phyloP scores from a whole-genome alignment of 2,797 vertebrate genomes.

The Antrozous pallidus region DNA sequence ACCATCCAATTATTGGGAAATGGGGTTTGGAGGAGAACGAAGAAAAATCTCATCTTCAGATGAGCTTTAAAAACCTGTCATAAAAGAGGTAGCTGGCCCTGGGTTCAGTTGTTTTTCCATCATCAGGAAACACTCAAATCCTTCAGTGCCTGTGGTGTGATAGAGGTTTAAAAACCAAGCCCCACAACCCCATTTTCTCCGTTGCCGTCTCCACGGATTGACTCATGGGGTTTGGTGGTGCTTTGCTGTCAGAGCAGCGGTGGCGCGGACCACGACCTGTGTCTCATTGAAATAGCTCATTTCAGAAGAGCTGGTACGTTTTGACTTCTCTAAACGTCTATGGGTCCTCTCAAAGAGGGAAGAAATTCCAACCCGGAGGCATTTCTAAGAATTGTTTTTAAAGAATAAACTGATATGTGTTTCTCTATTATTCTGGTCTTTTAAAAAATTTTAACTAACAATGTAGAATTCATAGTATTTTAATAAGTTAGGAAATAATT shows the following conservation, averaged over 20 bases:
- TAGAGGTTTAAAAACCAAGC: not conserved
- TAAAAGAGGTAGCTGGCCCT: slow-evolving; percentile 3
- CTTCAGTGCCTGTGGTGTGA: not conserved
- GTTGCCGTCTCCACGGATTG: not conserved
- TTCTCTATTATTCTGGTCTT: not conserved
- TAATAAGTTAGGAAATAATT: not conserved
- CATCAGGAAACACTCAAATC: not conserved
- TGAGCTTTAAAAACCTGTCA: slow-evolving; percentile 21
- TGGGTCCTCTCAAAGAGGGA: slow-evolving; percentile 44
- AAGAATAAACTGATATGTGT: not conserved
- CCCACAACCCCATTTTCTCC: not conserved
- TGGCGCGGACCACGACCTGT: not conserved
- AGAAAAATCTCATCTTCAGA: slow-evolving; percentile 32
- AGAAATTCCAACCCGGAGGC: slow-evolving; percentile 27
- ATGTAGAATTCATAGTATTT: not conserved
- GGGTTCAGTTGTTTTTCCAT: not conserved
- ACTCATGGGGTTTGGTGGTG: not conserved
- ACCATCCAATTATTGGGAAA: slow-evolving; percentile 24
- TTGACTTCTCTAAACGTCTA: slow-evolving; percentile 44
- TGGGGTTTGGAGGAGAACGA: not conserved
- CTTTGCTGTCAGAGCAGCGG: not conserved
- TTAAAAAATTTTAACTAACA: not conserved
- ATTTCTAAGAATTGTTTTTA: not conserved
- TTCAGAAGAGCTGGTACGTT: slow-evolving; percentile 35
- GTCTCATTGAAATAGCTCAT: slow-evolving; percentile 14